These are phyloP conservation scores for Unio pictorum DNA, from an alignment of 2,888 invertebrate genomes.

Conservation along the genomic window DNA sequence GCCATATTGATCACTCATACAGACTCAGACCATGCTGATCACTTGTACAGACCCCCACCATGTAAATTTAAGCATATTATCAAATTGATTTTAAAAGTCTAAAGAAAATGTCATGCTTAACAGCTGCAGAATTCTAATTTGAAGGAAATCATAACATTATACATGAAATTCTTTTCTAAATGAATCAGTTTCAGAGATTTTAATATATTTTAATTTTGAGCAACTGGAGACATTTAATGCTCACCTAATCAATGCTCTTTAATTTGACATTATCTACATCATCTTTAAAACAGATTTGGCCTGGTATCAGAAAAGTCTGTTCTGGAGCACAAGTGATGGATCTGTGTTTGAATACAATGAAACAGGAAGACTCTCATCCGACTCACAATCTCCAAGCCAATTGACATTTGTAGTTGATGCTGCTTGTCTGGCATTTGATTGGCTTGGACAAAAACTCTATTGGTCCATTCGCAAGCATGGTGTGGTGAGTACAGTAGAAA, in stretches of 20 bases:
- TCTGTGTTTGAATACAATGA: conserved; percentile 82
- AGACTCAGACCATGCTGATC: too few relatives aligned
- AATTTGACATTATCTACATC: conserved; percentile 63
- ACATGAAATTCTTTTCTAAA: too few relatives aligned
- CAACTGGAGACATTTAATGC: too few relatives aligned
- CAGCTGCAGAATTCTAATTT: too few relatives aligned
- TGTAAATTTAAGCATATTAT: too few relatives aligned
- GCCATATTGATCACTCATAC: too few relatives aligned
- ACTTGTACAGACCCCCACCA: too few relatives aligned
- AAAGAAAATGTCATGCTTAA: too few relatives aligned
- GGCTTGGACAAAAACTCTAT: conserved; percentile 90
- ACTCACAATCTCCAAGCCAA: conserved; percentile 73
- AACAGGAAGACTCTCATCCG: conserved; percentile 69
- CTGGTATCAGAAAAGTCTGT: conserved; percentile 84
- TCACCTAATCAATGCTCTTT: background rate
- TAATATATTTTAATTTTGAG: too few relatives aligned
- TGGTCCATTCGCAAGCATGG: conserved; percentile 90
- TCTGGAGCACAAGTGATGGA: conserved; percentile 83
- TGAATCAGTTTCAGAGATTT: too few relatives aligned
- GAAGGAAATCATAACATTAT: too few relatives aligned
- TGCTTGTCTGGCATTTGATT: conserved; percentile 88
- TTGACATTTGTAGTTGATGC: conserved; percentile 81
- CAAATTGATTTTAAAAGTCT: too few relatives aligned
- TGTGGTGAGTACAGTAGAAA: conserved; percentile 77
- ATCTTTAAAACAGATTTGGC: conserved; percentile 77